Percentiles rank a stretch among this genome's conserved stretches.
Conservation (phyloP, 92 coral and sea anemone genomes). For the Epizoanthus stellaris region DNA sequence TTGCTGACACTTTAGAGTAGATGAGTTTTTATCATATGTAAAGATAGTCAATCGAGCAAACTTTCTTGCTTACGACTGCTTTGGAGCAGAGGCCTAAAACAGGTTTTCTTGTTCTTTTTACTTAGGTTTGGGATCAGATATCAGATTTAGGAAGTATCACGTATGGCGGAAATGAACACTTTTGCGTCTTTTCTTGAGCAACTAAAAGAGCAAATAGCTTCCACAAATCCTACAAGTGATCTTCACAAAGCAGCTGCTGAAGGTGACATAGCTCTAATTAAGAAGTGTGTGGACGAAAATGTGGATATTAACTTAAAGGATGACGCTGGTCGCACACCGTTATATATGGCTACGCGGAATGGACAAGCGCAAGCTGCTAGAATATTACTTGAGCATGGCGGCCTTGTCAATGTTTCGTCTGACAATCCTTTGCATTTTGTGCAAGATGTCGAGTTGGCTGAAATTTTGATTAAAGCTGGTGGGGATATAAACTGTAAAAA, state of each 20-base stretch:
- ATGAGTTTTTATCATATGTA: too few relatives aligned
- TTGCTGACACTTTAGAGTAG: too few relatives aligned
- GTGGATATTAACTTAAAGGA: constrained; percentile 47
- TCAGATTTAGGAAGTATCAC: neutral
- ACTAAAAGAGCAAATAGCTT: constrained; percentile 9
- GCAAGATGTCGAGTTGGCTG: constrained; percentile 38
- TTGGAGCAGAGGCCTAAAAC: too few relatives aligned
- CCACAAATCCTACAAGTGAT: constrained; percentile 20
- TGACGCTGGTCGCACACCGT: constrained; percentile 40
- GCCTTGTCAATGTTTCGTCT: constrained; percentile 25
- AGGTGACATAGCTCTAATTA: constrained; percentile 37
- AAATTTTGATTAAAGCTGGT: constrained; percentile 44
- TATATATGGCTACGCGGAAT: constrained; percentile 31
- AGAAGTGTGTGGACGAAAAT: constrained; percentile 26
- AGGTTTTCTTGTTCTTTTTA: too few relatives aligned
- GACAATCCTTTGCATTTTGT: constrained; percentile 33
- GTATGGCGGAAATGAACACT: neutral
- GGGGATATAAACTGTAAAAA: constrained; percentile 32
- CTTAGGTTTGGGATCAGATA: too few relatives aligned
- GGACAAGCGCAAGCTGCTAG: constrained; percentile 37
- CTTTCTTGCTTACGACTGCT: too few relatives aligned
- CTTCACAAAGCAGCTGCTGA: constrained; percentile 48
- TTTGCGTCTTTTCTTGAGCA: constrained; percentile 21
- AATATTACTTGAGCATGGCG: constrained; percentile 43
- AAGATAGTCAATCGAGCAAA: too few relatives aligned